Conservation (phyloP, 1,140 invertebrate genomes). For the Parasteatoda tepidariorum region DNA sequence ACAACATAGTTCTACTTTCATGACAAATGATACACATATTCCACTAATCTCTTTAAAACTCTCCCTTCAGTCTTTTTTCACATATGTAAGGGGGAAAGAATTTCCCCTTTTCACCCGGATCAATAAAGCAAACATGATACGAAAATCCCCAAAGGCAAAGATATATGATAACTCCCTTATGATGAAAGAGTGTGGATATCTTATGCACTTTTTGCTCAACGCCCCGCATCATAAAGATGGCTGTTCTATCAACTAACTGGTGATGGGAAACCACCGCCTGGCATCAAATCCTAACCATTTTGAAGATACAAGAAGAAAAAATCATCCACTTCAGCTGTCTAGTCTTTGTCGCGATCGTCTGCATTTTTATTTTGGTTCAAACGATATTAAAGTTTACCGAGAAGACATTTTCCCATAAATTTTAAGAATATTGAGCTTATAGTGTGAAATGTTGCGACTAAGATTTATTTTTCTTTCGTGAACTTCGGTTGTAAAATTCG, state of each 20-base stretch:
- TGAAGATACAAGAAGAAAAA: background rate
- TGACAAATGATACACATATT: too few relatives aligned
- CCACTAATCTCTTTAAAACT: too few relatives aligned
- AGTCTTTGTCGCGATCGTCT: background rate
- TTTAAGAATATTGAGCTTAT: too few relatives aligned
- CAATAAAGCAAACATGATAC: background rate
- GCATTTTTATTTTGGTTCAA: too few relatives aligned
- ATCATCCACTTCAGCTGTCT: background rate
- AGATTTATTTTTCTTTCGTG: too few relatives aligned
- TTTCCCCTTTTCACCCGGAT: background rate
- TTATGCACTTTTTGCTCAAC: background rate
- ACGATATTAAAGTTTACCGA: too few relatives aligned
- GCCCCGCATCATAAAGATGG: background rate
- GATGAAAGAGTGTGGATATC: background rate
- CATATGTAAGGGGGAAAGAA: background rate
- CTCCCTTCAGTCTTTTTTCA: too few relatives aligned
- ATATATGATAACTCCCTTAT: background rate
- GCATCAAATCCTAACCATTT: background rate
- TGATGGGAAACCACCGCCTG: background rate
- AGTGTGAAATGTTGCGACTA: too few relatives aligned
- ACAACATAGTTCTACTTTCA: too few relatives aligned
- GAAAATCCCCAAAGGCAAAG: background rate
- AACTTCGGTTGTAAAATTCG: too few relatives aligned
- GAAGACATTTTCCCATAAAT: too few relatives aligned
- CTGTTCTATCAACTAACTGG: background rate